Evolutionary conservation across 2,888 invertebrate genomes (phyloP).

Genomic region (Corbicula japonica): DNA sequence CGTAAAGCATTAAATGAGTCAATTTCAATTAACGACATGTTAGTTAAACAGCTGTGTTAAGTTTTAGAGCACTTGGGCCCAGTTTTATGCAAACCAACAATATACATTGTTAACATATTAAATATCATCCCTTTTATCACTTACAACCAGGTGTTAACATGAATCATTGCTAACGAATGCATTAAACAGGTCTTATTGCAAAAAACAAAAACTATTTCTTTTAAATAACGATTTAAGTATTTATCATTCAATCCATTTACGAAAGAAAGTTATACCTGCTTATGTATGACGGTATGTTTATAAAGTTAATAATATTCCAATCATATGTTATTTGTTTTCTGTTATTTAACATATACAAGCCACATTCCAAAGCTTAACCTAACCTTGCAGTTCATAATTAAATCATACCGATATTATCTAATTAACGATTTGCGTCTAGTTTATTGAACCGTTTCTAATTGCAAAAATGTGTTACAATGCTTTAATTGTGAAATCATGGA

Average conservation of each 20-base stretch:
- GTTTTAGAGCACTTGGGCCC: no score
- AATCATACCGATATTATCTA: constrained; percentile 23
- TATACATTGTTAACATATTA: no score
- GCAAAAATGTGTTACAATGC: neutral
- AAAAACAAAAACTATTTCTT: constrained; percentile 2
- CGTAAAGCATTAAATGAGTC: no score
- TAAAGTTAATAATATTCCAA: neutral
- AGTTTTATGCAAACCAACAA: no score
- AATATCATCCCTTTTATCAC: no score
- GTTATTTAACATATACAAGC: constrained; percentile 6
- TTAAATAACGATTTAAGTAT: neutral
- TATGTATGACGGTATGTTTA: neutral
- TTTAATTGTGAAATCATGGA: neutral
- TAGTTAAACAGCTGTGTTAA: no score
- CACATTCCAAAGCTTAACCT: constrained; percentile 24
- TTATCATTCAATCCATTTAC: neutral
- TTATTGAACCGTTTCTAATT: constrained; percentile 1
- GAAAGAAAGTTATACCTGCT: neutral
- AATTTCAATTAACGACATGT: no score
- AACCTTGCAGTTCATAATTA: constrained; percentile 19
- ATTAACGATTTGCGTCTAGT: neutral
- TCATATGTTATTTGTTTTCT: neutral
- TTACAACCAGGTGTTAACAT: no score
- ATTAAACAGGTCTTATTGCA: no score
- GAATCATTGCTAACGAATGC: no score